Percentiles rank a stretch among this genome's conserved stretches.
Conservation (phyloP, 2,797 vertebrate genomes). For the Alauda arvensis region DNA sequence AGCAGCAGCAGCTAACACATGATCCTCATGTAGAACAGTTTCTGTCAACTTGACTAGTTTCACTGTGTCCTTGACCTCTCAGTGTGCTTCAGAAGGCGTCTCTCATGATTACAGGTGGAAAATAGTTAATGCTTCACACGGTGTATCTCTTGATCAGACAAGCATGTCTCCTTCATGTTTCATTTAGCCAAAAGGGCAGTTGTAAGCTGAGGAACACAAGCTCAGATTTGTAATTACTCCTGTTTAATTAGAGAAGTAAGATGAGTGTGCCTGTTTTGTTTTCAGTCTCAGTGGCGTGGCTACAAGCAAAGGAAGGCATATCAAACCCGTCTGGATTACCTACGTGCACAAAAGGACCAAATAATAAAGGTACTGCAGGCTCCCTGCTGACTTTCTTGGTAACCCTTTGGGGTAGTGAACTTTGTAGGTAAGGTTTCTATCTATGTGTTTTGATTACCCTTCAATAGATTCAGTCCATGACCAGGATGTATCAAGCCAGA, state of each 20-base stretch:
- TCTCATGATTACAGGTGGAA: not conserved
- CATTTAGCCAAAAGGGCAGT: not conserved
- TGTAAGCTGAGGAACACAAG: not conserved
- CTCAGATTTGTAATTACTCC: not conserved
- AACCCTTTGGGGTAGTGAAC: not conserved
- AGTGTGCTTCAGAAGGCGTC: not conserved
- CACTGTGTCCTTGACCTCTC: not conserved
- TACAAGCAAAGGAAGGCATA: conserved; percentile 89
- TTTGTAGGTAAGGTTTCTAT: not conserved
- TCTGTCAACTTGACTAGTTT: not conserved
- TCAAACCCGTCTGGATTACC: conserved; percentile 80
- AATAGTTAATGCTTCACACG: not conserved
- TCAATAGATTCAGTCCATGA: conserved; percentile 88
- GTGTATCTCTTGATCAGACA: not conserved
- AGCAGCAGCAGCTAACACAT: not conserved
- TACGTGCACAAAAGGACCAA: conserved; percentile 82
- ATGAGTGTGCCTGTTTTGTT: not conserved
- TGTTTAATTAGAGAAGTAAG: not conserved
- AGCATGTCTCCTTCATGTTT: not conserved
- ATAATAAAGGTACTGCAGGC: conserved; percentile 84
- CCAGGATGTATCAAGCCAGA: conserved; percentile 93
- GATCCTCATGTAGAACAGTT: not conserved
- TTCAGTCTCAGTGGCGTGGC: conserved; percentile 92
- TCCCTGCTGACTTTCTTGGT: not conserved
- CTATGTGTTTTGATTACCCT: not conserved